Conservation (phyloP, 1,140 invertebrate genomes). For the Reticulitermes speratus region DNA sequence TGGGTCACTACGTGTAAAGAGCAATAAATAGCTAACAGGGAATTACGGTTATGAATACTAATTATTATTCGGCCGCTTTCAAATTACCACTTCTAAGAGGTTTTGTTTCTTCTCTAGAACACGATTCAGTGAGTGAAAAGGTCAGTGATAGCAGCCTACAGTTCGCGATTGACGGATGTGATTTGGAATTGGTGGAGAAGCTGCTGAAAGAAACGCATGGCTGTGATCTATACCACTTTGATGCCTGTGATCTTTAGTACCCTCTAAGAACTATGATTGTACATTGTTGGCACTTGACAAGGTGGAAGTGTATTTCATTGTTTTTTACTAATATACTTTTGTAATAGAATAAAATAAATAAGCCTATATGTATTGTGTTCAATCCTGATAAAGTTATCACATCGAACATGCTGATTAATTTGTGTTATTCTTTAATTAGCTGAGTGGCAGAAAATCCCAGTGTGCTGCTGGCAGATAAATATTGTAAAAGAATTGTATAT, state of each 20-base stretch:
- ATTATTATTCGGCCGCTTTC: neutral
- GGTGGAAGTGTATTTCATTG: neutral
- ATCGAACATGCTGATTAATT: too few species aligned
- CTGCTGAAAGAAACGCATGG: constrained; percentile 24
- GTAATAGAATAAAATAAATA: neutral
- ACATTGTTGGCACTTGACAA: neutral
- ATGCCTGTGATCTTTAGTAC: constrained; percentile 16
- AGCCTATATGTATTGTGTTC: too few species aligned
- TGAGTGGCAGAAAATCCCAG: too few species aligned
- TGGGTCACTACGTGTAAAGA: constrained; percentile 29
- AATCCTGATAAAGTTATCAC: too few species aligned
- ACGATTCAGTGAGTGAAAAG: neutral
- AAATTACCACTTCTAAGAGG: neutral
- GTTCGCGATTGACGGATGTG: neutral
- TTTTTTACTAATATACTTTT: neutral
- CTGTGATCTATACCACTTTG: constrained; percentile 25
- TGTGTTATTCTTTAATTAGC: too few species aligned
- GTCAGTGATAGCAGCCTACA: neutral
- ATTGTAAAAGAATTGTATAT: neutral
- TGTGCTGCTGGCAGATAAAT: neutral
- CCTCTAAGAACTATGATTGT: neutral
- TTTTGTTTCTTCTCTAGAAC: constrained; percentile 23
- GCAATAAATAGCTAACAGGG: neutral
- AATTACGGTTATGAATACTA: neutral
- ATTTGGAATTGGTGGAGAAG: constrained; percentile 23